Evolutionary conservation across 1,140 invertebrate species (phyloP).

Genomic region (Chironomus tepperi): DNA sequence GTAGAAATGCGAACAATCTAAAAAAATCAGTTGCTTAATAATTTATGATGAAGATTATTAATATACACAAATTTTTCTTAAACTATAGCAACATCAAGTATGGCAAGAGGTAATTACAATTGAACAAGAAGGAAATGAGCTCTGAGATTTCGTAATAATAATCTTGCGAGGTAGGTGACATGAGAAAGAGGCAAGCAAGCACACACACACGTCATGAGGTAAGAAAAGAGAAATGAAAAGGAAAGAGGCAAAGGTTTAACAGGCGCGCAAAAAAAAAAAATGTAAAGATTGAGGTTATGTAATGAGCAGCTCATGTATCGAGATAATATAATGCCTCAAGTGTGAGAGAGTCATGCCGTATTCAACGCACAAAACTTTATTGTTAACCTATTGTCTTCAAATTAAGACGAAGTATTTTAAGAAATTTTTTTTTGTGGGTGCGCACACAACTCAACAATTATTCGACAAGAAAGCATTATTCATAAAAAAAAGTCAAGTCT

Average conservation of each 20-base stretch:
- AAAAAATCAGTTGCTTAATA: too few relatives aligned
- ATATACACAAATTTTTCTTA: too few relatives aligned
- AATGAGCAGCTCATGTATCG: background rate
- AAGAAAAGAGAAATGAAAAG: background rate
- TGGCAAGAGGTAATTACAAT: background rate
- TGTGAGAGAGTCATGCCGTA: background rate
- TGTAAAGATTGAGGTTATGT: background rate
- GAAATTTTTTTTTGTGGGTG: constrained; percentile 10
- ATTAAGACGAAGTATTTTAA: background rate
- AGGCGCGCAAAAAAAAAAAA: background rate
- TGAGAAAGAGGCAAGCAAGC: background rate
- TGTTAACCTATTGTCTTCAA: constrained; percentile 11
- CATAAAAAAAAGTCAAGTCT: background rate
- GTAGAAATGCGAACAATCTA: too few relatives aligned
- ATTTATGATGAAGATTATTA: too few relatives aligned
- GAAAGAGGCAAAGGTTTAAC: too few relatives aligned
- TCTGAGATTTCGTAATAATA: constrained; percentile 15
- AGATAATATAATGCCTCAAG: background rate
- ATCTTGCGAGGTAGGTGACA: background rate
- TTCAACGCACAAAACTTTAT: background rate
- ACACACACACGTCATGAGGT: background rate
- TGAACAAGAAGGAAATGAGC: background rate
- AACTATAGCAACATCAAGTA: background rate
- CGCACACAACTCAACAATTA: background rate
- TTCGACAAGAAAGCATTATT: constrained; percentile 3